phyloP scores from a whole-genome alignment of 2,113 vertebrate genomes.

The Scytalopus superciliaris region DNA sequence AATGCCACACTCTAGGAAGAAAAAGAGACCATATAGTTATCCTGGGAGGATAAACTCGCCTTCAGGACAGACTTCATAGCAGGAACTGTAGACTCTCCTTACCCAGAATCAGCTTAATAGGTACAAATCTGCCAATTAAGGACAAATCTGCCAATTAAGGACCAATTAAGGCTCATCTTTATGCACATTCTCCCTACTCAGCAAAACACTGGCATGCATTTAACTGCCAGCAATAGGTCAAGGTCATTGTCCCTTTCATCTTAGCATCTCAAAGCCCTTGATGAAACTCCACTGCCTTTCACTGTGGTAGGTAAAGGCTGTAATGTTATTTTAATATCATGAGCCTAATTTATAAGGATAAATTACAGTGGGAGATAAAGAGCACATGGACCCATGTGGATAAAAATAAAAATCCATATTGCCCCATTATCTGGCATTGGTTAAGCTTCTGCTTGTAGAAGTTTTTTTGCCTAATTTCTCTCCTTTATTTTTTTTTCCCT shows the following conservation, averaged over 20 bases:
- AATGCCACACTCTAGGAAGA: not conserved
- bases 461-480: slow-evolving; percentile 58
- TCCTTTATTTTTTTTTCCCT: not conserved
- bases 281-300: slow-evolving; percentile 18
- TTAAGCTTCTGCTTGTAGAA: slow-evolving; percentile 52
- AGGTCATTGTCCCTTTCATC: slow-evolving; percentile 27
- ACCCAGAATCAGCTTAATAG: not conserved
- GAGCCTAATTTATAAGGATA: slow-evolving; percentile 50
- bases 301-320: slow-evolving; percentile 56
- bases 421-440: slow-evolving; percentile 55
- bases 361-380: slow-evolving; percentile 63
- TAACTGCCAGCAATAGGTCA: not conserved
- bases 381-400: slow-evolving; percentile 29
- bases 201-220: not conserved
- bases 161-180: slow-evolving; percentile 7
- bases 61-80: not conserved
- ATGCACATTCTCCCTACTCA: not conserved
- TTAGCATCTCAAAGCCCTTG: slow-evolving; percentile 41
- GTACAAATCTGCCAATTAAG: slow-evolving; percentile 32
- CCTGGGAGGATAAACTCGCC: not conserved
- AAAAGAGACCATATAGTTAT: not conserved
- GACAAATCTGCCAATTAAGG: slow-evolving; percentile 20
- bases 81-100: not conserved
- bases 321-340: slow-evolving; percentile 59
- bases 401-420: slow-evolving; percentile 60